Conservation (phyloP, 2,888 invertebrate genomes). For the Phymatocera aterrima region DNA sequence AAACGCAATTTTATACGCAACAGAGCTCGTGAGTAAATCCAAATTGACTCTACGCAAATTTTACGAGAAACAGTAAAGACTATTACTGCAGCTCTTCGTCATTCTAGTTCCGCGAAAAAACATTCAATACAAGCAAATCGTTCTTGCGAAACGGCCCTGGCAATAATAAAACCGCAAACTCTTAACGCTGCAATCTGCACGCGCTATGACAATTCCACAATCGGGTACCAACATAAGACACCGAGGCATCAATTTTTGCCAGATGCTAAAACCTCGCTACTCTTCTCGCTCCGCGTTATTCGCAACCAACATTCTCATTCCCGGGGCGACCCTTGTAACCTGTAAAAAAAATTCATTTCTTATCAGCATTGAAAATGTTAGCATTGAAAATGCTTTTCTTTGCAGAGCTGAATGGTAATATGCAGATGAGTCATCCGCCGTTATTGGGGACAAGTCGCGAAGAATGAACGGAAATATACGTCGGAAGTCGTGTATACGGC, state of each 20-base stretch:
- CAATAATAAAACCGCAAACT: neutral
- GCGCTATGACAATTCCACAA: neutral
- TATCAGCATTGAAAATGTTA: no score
- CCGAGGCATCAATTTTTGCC: neutral
- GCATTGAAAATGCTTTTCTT: no score
- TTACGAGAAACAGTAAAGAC: neutral
- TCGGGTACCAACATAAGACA: neutral
- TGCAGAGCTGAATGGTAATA: no score
- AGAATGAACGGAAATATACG: no score
- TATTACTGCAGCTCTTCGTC: neutral
- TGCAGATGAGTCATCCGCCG: no score
- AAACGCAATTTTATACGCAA: neutral
- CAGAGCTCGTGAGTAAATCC: neutral
- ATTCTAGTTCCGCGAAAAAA: conserved; percentile 18
- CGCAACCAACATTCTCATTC: no score
- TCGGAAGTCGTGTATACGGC: no score
- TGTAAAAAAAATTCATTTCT: no score
- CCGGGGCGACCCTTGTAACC: no score
- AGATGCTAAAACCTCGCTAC: no score
- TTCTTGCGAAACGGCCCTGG: neutral
- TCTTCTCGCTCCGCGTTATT: no score
- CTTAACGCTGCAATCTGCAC: neutral
- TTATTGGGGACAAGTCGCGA: no score
- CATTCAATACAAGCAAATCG: neutral
- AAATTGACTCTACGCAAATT: conserved; percentile 19